Percentiles rank a stretch among this genome's conserved stretches.
These are phyloP conservation scores for Pelecanoides urinatrix DNA, from an alignment of 2,113 vertebrate species.

Conservation along the genomic window DNA sequence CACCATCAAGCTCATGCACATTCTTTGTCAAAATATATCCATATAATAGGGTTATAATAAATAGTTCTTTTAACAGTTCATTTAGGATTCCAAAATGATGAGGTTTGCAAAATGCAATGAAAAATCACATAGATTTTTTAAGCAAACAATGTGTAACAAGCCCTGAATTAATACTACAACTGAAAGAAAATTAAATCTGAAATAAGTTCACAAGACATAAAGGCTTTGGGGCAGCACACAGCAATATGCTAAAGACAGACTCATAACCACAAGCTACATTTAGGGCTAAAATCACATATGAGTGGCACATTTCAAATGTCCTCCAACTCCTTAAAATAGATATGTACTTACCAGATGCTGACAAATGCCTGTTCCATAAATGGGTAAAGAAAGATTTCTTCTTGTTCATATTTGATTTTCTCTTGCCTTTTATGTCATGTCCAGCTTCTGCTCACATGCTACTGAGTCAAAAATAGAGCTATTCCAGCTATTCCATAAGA, in stretches of 20 bases:
- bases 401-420: neutral
- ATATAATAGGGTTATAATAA: conserved; percentile 28
- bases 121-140: conserved; percentile 10
- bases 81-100: conserved; percentile 34
- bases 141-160: conserved; percentile 4
- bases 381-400: neutral
- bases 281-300: conserved; percentile 7
- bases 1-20: conserved; percentile 1
- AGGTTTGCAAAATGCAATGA: conserved; percentile 40
- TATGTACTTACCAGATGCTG: neutral
- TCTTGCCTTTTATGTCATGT: conserved; percentile 28
- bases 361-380: neutral
- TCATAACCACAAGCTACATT: conserved; percentile 1
- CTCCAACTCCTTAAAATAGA: conserved; percentile 22
- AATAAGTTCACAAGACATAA: neutral
- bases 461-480: conserved; percentile 42
- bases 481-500: neutral
- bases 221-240: neutral
- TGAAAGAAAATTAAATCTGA: conserved; percentile 35
- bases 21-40: conserved; percentile 27
- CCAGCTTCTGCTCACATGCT: conserved; percentile 9
- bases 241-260: neutral
- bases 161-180: neutral
- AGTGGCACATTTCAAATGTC: conserved; percentile 38
- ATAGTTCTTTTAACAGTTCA: conserved; percentile 46